A percentile compares a stretch with the other conserved stretches of the same genome.
Conservation (phyloP, 2,113 vertebrate species). For the Psettodes erumei region DNA sequence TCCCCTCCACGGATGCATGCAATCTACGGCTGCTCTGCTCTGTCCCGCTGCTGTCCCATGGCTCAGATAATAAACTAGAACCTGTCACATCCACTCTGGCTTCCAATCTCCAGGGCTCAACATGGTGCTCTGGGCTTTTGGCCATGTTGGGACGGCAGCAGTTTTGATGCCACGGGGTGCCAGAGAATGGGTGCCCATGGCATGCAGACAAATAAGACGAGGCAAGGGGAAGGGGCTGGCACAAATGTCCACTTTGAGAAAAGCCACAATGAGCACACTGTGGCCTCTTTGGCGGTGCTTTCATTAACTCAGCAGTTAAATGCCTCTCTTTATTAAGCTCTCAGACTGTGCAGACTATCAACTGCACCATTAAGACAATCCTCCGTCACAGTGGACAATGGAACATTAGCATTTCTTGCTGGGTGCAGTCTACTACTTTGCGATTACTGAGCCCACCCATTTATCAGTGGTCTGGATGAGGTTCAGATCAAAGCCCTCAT, state of each 20-base stretch:
- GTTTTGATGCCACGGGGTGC: constrained; percentile 63
- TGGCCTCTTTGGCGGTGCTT: constrained; percentile 71
- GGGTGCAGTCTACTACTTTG: constrained; percentile 41
- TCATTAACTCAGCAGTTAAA: constrained; percentile 74
- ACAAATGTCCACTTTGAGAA: constrained; percentile 80
- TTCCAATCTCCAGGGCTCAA: constrained; percentile 63
- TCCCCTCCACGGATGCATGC: constrained; percentile 15
- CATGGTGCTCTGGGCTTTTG: constrained; percentile 62
- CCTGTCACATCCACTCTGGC: constrained; percentile 64
- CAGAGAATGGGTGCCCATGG: constrained; percentile 64
- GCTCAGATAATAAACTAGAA: constrained; percentile 73
- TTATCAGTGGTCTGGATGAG: constrained; percentile 57
- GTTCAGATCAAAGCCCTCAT: constrained; percentile 60
- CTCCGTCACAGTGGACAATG: constrained; percentile 69
- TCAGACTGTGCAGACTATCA: constrained; percentile 73
- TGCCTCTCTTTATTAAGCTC: constrained; percentile 75
- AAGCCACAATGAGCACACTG: constrained; percentile 78
- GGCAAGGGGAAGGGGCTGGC: constrained; percentile 70
- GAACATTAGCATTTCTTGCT: constrained; percentile 62
- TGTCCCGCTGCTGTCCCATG: constrained; percentile 43
- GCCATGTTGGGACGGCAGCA: constrained; percentile 64
- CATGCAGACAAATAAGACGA: constrained; percentile 71
- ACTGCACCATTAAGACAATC: constrained; percentile 77
- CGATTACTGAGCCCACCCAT: constrained; percentile 55
- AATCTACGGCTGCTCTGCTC: constrained; percentile 24